Evolutionary conservation across 2,888 invertebrate genomes (phyloP), one percentile per base, ranked within the genome.

Genomic region (Drosophila paranaensis): DNA sequence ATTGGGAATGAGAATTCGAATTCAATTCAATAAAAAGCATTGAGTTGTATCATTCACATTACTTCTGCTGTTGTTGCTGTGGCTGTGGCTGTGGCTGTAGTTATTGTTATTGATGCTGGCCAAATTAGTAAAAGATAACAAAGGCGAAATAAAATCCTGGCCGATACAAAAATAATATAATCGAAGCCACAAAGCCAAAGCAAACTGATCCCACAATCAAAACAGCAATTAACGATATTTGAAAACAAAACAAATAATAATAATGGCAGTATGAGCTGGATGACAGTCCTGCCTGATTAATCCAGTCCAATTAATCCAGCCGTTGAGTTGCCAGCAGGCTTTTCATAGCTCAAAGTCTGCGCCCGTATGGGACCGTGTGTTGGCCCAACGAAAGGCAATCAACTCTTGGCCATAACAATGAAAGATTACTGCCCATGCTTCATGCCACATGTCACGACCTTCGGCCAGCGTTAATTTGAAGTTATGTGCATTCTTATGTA

Each of bases 401-500:
- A 75, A 50, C 58, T 40, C 45, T 48, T 13, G 54, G 45, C 13
- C 39, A 58, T 71, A 78, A 75, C 79, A 69, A 75, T 72, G 76
- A 79, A 69, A 66, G 62, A 79, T 78, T 60, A 68, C 53, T 37
- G 9, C 16, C 6, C 57, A 16, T 39, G 58, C 39, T 14, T 6
- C 58, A 39, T 48, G 53, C 25, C 46, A 27, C 65, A 46, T 40
- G 25, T 14, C 20, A 54, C 39, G 56, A 51, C 76, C 77, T 77
- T 70, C 48, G 56, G 74, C 74, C 61, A 60, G 66, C 64, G 67
- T 67, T 86, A 86, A 86, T 88, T 82, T 86, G 76, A 86, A 86
- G 79, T 83, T 86, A 86, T 88, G 76, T 86, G 78, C 72, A 71
- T 56, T 71, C 76, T 88, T 76, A 78, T 88, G 77, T 83, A 83